Evolutionary conservation across 2,888 invertebrate genomes (phyloP).

Genomic region (Andrena bucephala): DNA sequence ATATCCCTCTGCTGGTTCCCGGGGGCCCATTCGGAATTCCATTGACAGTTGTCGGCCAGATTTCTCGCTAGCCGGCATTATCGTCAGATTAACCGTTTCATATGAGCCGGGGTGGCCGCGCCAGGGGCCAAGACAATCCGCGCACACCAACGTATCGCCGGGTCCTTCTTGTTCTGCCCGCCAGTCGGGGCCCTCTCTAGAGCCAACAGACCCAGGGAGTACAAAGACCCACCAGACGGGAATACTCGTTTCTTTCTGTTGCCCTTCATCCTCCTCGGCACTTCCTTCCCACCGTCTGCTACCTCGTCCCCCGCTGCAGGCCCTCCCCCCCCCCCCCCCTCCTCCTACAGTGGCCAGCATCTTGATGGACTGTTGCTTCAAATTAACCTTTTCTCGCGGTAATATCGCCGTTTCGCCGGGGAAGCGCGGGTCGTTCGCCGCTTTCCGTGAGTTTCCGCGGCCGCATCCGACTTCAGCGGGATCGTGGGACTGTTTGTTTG

Average conservation of each 20-base stretch:
- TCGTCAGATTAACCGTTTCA: conserved; percentile 71
- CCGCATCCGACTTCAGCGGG: no score
- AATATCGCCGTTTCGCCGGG: conserved; percentile 37
- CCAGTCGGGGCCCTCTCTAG: conserved; percentile 46
- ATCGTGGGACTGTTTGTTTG: no score
- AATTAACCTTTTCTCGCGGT: conserved; percentile 64
- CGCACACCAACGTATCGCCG: conserved; percentile 50
- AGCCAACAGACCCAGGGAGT: conserved; percentile 58
- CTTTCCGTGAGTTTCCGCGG: neutral
- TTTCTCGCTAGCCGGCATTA: conserved; percentile 63
- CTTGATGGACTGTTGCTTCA: conserved; percentile 61
- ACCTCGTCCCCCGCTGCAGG: conserved; percentile 57
- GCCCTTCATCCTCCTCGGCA: conserved; percentile 73
- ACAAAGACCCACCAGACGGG: conserved; percentile 77
- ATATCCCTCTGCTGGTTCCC: conserved; percentile 44
- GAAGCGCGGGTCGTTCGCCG: conserved; percentile 5
- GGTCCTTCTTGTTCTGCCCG: conserved; percentile 60
- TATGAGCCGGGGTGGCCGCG: conserved; percentile 63
- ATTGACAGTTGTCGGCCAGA: conserved; percentile 65
- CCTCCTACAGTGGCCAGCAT: conserved; percentile 56
- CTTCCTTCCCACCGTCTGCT: conserved; percentile 72
- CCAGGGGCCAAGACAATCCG: conserved; percentile 64
- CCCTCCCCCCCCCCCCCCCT: neutral
- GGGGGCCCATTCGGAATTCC: conserved; percentile 62
- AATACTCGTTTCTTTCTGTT: conserved; percentile 74